These are phyloP conservation scores for Sphyrna mokarran DNA, from an alignment of 2,113 vertebrate species.

Conservation along the genomic window DNA sequence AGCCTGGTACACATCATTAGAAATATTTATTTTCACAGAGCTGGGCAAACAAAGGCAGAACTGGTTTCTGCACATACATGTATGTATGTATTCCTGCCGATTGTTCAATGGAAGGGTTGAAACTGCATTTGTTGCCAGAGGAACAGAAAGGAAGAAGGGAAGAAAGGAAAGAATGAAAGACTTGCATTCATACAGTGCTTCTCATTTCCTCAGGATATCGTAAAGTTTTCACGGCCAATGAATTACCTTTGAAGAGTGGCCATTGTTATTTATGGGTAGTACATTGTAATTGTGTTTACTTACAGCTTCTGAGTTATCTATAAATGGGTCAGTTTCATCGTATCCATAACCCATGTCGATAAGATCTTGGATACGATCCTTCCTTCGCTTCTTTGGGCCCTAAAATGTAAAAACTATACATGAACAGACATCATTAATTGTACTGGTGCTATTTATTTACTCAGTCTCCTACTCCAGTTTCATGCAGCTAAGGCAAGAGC, in stretches of 20 bases:
- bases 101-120: neutral
- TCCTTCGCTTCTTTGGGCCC: constrained; percentile 70
- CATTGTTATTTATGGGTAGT: neutral
- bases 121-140: neutral
- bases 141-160: neutral
- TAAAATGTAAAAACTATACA: constrained; percentile 46
- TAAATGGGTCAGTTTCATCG: constrained; percentile 91
- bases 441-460: constrained; percentile 22
- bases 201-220: neutral
- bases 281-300: constrained; percentile 52
- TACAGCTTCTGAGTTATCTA: constrained; percentile 94
- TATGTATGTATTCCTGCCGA: neutral
- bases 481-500: neutral
- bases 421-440: neutral
- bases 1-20: neutral
- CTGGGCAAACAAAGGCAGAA: no score
- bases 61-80: neutral
- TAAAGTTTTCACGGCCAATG: neutral
- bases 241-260: neutral
- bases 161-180: neutral
- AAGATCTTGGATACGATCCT: constrained; percentile 83
- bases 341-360: constrained; percentile 92
- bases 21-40: neutral
- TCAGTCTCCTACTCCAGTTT: neutral
- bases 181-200: neutral